These are phyloP conservation scores for Chymomyza procnemis DNA, from an alignment of 2,888 invertebrate genomes.

Conservation along the genomic window DNA sequence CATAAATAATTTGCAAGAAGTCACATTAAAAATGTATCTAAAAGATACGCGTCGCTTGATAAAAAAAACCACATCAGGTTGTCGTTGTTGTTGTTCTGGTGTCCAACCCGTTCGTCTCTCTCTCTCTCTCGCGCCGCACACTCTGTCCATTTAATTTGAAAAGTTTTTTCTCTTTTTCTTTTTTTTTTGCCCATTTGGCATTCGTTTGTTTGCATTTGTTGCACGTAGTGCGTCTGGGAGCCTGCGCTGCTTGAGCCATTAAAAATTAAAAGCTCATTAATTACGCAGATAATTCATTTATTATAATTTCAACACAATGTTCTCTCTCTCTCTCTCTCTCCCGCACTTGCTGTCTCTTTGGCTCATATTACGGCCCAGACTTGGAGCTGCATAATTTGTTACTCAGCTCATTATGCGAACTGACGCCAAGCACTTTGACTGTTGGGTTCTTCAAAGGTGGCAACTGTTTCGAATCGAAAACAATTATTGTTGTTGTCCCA, in stretches of 20 bases:
- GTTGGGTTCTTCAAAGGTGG: conserved; percentile 15
- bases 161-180: no score
- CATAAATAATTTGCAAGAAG: conserved; percentile 75
- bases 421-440: neutral
- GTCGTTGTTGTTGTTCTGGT: no score
- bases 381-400: conserved; percentile 58
- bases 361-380: conserved; percentile 1
- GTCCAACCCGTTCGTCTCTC: conserved; percentile 15
- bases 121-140: neutral
- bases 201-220: conserved; percentile 19
- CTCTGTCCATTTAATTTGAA: conserved; percentile 9
- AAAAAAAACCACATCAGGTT: conserved; percentile 40
- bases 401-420: conserved; percentile 57
- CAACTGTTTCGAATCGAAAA: conserved; percentile 67
- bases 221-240: conserved; percentile 34
- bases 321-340: neutral
- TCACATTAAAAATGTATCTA: conserved; percentile 74
- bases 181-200: conserved; percentile 13
- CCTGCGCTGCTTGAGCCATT: conserved; percentile 61
- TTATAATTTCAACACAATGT: conserved; percentile 75
- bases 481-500: conserved; percentile 59
- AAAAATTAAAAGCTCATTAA: conserved; percentile 78
- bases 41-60: conserved; percentile 68
- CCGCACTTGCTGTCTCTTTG: neutral
- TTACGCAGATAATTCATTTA: conserved; percentile 77